Base-by-base conservation (phyloP, 1,140 invertebrate genomes). In the Acarapis woodi region DNA sequence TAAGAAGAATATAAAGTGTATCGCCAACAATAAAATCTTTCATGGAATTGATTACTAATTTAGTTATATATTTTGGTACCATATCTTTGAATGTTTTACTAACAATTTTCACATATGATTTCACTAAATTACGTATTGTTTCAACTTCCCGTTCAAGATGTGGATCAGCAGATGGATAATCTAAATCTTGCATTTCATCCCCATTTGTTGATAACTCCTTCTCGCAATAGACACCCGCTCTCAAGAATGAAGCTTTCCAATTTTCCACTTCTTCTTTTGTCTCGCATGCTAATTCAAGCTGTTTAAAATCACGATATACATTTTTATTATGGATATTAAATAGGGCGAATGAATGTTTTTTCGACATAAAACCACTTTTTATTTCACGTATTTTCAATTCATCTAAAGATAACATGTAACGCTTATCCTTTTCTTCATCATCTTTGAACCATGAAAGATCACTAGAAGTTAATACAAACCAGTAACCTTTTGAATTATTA, bases 391-490 rank as follows among this genome's bases (percentile, higher is more conserved):
- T 44, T 50, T 56, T 63, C 37, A 65, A 50, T 44, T 53, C 54
- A 44, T 65, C 64, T 46, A 65, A 45, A n/a, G 53, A 49, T n/a
- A 65, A 46, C 58, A 65, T 61, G 45, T 59, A 66, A 47, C 62
- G 65, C 51, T 65, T 64, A 40, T 65, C 63, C 45, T 61, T 62
- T 44, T 65, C 60, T 61, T 49, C 44, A 50, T 49, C 30, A 37
- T 40, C 88, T 58, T 96, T 97, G 61, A 68, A 97, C 90, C 90
- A 99, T 31, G 83, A 88, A 48, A 99, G 73, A 51, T 68, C 90
- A 58, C 97, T 90, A 1, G 87, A 85, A 12, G 85, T 93, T 15
- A 97, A 63, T 34, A 97, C 87, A 60, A 99, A 99, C 88, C 90
- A 99, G 59, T 94, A 96, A 53, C 94, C 83, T 49, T 75, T 68